A percentile compares a stretch with the other conserved stretches of the same genome.
Conservation (phyloP, 2,113 vertebrate genomes). For the Campylomormyrus numenius region DNA sequence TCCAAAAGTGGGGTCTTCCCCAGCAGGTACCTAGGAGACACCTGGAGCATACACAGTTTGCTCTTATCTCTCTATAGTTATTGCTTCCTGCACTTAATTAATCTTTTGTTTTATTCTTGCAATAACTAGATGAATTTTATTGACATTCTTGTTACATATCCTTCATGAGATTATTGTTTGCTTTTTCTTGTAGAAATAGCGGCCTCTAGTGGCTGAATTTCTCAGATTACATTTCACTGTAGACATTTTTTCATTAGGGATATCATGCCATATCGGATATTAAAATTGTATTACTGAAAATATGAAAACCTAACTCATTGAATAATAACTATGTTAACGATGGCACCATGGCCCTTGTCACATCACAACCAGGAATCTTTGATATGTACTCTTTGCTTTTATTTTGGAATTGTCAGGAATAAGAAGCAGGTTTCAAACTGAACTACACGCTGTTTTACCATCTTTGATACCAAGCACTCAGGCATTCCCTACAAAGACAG, state of each 20-base stretch:
- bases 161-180: not conserved
- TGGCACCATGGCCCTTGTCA: not conserved
- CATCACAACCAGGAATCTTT: no score
- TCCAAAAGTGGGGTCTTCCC: not conserved
- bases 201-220: not conserved
- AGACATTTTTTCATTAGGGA: not conserved
- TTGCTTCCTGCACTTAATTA: not conserved
- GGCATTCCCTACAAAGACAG: no score
- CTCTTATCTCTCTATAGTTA: not conserved
- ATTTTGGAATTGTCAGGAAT: no score
- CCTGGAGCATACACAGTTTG: not conserved
- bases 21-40: not conserved
- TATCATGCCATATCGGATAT: not conserved
- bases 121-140: not conserved
- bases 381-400: no score
- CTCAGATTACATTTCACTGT: not conserved
- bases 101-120: not conserved
- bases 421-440: no score
- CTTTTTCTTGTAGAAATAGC: not conserved
- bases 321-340: not conserved
- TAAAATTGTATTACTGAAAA: not conserved
- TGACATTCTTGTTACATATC: not conserved
- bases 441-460: no score
- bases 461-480: no score
- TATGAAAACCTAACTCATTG: not conserved